A percentile compares a stretch with the other conserved stretches of the same genome.
Conservation (phyloP, 2,797 vertebrate species). For the Lepidocolaptes lacrymiger region DNA sequence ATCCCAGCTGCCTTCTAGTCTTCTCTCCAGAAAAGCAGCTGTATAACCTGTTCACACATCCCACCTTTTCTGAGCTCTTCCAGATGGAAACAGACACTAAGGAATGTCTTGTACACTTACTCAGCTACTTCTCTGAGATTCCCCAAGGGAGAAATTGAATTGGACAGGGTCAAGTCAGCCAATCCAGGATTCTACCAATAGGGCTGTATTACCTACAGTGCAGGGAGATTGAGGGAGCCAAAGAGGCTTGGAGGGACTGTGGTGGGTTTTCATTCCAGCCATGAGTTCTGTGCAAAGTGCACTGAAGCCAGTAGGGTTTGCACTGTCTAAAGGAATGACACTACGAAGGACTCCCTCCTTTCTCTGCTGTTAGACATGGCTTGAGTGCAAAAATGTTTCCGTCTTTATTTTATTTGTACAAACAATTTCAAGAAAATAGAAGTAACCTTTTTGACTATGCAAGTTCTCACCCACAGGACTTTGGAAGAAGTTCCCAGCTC, state of each 20-base stretch:
- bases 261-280: not conserved
- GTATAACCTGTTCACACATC: not conserved
- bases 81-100: not conserved
- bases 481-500: not conserved
- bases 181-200: not conserved
- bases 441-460: accelerated
- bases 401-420: not conserved
- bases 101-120: not conserved
- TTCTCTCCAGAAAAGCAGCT: not conserved
- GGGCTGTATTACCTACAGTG: not conserved
- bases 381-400: not conserved
- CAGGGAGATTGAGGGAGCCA: not conserved
- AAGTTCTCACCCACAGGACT: not conserved
- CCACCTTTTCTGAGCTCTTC: not conserved
- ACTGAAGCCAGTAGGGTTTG: not conserved
- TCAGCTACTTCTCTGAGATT: not conserved
- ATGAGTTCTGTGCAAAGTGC: not conserved
- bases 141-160: not conserved
- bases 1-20: not conserved
- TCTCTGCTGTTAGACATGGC: not conserved
- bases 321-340: not conserved
- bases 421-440: not conserved
- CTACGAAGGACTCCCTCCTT: not conserved
- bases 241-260: not conserved
- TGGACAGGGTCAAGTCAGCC: not conserved